These are phyloP conservation scores for Ptychochromis oligacanthus DNA, from an alignment of 2,113 vertebrate species.

Conservation along the genomic window DNA sequence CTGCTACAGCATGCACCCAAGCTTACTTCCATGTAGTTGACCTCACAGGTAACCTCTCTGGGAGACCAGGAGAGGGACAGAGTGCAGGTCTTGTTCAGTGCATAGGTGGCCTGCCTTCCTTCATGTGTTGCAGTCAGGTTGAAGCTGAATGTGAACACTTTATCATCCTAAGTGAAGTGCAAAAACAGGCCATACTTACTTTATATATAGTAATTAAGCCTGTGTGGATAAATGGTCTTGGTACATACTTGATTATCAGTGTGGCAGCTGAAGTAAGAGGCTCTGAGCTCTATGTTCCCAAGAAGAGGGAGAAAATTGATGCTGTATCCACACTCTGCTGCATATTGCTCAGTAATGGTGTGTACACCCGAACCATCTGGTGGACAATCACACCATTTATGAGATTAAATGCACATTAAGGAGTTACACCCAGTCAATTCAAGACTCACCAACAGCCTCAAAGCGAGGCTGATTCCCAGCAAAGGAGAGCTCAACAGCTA, in stretches of 20 bases:
- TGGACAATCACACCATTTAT: background rate
- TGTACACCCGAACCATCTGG: slow-evolving; percentile 56
- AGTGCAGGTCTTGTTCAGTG: slow-evolving; percentile 62
- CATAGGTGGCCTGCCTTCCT: slow-evolving; percentile 12
- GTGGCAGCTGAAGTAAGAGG: slow-evolving; percentile 79
- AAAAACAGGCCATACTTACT: background rate
- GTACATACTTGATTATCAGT: slow-evolving; percentile 53
- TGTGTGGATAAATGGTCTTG: background rate
- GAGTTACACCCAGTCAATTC: background rate
- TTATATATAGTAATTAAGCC: background rate
- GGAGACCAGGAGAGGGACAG: slow-evolving; percentile 44
- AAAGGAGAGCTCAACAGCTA: slow-evolving; percentile 36
- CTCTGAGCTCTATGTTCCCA: slow-evolving; percentile 47
- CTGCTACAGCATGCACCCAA: background rate
- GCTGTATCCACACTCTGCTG: slow-evolving; percentile 71
- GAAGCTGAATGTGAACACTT: slow-evolving; percentile 59
- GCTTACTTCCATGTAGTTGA: slow-evolving; percentile 78
- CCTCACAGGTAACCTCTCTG: slow-evolving; percentile 73
- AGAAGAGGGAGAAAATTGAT: slow-evolving; percentile 10
- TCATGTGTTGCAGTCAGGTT: slow-evolving; percentile 37
- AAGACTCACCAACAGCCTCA: slow-evolving; percentile 62
- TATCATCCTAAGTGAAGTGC: slow-evolving; percentile 24
- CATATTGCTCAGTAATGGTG: slow-evolving; percentile 53
- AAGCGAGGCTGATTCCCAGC: slow-evolving; percentile 41
- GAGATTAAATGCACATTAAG: background rate